Conservation (phyloP, 2,113 vertebrate species). For the Neopipo cinnamomea region DNA sequence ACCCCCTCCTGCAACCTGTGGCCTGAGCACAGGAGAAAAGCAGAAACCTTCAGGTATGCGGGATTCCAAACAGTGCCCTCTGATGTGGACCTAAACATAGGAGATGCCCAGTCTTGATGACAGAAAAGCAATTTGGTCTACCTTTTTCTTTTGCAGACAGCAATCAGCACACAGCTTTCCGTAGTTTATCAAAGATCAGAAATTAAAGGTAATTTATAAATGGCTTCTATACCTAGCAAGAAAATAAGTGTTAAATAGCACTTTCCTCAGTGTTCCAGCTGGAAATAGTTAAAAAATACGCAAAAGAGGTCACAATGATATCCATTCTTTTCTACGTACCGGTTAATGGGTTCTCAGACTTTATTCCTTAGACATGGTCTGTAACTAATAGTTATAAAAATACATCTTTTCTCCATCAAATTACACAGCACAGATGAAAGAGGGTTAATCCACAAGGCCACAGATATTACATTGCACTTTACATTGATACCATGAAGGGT, state of each 20-base stretch:
- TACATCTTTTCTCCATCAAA: constrained; percentile 8
- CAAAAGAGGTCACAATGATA: neutral
- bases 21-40: neutral
- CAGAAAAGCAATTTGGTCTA: neutral
- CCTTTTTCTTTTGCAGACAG: neutral
- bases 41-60: neutral
- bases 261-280: neutral
- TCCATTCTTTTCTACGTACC: neutral
- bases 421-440: neutral
- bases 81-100: neutral
- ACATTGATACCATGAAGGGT: neutral
- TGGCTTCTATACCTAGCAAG: neutral
- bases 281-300: neutral
- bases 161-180: neutral
- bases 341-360: neutral
- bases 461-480: neutral
- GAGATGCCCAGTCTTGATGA: neutral
- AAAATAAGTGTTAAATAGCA: neutral
- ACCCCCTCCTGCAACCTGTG: neutral
- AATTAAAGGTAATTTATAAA: neutral
- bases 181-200: neutral
- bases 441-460: neutral
- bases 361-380: neutral
- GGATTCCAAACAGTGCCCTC: neutral
- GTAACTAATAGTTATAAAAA: neutral